Base-by-base conservation (phyloP, 1,140 invertebrate species). In the Megalonaias nervosa region DNA sequence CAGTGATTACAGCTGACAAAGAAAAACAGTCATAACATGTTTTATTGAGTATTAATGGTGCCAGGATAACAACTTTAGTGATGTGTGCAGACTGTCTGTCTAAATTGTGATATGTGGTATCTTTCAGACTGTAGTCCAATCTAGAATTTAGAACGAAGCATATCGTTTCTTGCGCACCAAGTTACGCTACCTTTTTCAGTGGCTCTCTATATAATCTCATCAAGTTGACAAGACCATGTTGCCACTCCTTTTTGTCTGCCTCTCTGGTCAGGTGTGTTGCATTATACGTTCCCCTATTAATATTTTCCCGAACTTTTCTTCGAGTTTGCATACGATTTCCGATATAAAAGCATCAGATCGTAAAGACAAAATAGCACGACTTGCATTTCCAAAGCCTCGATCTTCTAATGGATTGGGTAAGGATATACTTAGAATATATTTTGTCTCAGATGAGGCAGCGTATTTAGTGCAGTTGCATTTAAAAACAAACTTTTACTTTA, bases 191-290 rank as follows among this genome's bases (percentile, higher is more conserved):
- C 66, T 60, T 26, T 67, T 0, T 67, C 73, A 16, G 67, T 48
- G 12, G 64, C 65, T 26, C 26, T 26, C 26, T 26, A 2, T 26
- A 26, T 26, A 26, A 1, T 26, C 26, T 26, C 2, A 26, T 26
- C 26, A 26, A 26, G 26, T 26, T 1, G 26, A 26, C 26, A 26
- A 26, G 26, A 26, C 26, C 73, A 74, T 58, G 23, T 31, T 15
- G 73, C 19, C 58, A 55, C 31, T 2, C 19, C 16, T n/a, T 23
- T 21, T n/a, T 1, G 1, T 38, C 26, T 74, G 73, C 64, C 21
- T 74, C 17, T 55, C 64, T 17, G 73, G 60, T 17, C 67, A 74
- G 61, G 67, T 57, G 4, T 74, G 15, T 2, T 74, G 73, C 21
- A 74, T 60, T 14, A 74, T 48, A 4, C 1, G n/a, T 17, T 74